Conservation (phyloP, 2,797 vertebrate genomes). For the Danio albolineatus region DNA sequence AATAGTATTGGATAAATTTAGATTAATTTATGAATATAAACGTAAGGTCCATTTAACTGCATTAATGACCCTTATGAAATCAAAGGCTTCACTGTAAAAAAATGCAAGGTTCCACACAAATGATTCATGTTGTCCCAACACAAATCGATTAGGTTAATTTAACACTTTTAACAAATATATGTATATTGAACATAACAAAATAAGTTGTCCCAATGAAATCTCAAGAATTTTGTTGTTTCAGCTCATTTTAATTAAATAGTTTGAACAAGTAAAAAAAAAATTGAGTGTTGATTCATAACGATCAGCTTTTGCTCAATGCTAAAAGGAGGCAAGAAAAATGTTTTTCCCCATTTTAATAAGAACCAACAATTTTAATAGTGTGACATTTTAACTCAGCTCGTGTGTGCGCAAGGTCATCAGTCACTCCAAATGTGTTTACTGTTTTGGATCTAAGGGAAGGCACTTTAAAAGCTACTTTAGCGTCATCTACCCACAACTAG, state of each 20-base stretch:
- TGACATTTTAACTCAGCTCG: not conserved
- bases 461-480: slow-evolving; percentile 82
- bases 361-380: not conserved
- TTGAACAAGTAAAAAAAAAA: no score
- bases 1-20: no score
- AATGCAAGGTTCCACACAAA: no score
- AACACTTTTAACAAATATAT: no score
- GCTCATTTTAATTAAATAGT: no score
- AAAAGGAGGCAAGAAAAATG: not conserved
- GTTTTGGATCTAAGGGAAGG: slow-evolving; percentile 59
- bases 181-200: no score
- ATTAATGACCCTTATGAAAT: not conserved
- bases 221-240: no score
- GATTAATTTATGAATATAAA: not conserved
- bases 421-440: slow-evolving; percentile 55
- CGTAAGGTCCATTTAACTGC: not conserved
- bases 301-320: not conserved
- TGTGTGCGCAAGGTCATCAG: slow-evolving; percentile 63
- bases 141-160: no score
- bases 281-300: not conserved
- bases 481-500: slow-evolving; percentile 78
- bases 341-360: no score
- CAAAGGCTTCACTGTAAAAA: no score
- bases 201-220: no score
- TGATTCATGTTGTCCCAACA: no score